Evolutionary conservation across 2,797 vertebrate genomes (phyloP).

Genomic region (Hypotaenidia okinawae): DNA sequence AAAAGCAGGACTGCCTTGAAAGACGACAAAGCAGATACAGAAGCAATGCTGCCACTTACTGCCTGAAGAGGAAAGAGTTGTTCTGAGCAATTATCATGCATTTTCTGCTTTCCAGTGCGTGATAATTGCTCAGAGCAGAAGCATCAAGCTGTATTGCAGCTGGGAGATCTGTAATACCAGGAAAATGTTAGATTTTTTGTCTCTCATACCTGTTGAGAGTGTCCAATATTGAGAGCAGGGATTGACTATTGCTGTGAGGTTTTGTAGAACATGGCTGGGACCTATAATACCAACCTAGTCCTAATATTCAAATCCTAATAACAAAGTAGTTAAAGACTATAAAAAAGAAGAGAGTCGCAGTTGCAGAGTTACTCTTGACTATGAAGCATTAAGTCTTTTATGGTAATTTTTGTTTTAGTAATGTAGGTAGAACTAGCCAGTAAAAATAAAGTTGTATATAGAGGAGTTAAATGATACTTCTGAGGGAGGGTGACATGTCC

Average conservation of each 20-base stretch:
- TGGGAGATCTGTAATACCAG: background rate
- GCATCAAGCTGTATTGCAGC: background rate
- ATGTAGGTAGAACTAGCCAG: background rate
- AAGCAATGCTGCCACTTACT: conserved; percentile 54
- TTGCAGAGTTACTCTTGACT: background rate
- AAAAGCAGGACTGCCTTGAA: background rate
- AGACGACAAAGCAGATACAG: background rate
- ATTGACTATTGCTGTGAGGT: background rate
- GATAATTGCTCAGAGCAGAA: background rate
- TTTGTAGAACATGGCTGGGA: background rate
- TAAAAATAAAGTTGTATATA: background rate
- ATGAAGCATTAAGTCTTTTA: background rate
- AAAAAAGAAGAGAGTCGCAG: background rate
- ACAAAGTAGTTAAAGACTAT: background rate
- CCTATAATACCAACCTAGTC: background rate
- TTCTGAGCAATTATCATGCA: background rate
- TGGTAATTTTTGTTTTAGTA: background rate
- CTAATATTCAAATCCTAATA: background rate
- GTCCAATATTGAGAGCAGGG: background rate
- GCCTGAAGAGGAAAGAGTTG: background rate
- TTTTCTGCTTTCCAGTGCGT: background rate
- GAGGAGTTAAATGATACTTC: background rate
- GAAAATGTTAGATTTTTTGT: background rate
- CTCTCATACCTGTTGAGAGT: background rate
- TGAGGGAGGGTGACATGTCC: background rate